A percentile compares a stretch with the other conserved stretches of the same genome.
phyloP scores from a whole-genome alignment of 2,797 vertebrate genomes.

The Rhynchotus rufescens region DNA sequence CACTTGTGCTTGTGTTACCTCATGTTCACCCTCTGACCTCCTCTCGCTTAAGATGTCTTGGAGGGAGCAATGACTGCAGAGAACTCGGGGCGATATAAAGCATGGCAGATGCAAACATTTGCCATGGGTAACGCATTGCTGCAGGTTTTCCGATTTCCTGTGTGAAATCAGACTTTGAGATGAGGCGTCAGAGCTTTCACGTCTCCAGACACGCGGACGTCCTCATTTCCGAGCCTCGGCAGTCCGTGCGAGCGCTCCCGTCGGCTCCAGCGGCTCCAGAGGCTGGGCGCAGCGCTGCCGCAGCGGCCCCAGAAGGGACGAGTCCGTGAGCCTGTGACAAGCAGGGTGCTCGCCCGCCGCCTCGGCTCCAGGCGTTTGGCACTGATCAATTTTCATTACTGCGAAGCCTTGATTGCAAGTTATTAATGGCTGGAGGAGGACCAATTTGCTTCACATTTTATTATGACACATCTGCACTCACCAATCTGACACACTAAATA shows the following conservation, averaged over 20 bases:
- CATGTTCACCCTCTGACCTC: not conserved
- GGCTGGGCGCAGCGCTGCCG: not conserved
- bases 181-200: not conserved
- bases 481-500: not conserved
- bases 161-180: not conserved
- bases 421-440: conserved; percentile 20
- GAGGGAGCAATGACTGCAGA: not conserved
- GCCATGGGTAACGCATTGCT: not conserved
- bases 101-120: not conserved
- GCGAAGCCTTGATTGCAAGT: not conserved
- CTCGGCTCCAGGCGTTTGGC: not conserved
- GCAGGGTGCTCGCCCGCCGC: fast-evolving
- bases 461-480: not conserved
- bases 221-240: not conserved
- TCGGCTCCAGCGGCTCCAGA: not conserved
- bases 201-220: not conserved
- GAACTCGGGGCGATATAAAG: not conserved
- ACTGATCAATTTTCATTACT: not conserved
- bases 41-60: not conserved
- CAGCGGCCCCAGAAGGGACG: not conserved
- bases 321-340: not conserved
- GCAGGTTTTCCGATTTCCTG: not conserved
- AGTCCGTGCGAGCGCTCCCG: not conserved
- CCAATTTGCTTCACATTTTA: not conserved
- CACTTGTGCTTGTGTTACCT: not conserved